Conservation (phyloP, 2,113 vertebrate species). For the Puntigrus tetrazona region DNA sequence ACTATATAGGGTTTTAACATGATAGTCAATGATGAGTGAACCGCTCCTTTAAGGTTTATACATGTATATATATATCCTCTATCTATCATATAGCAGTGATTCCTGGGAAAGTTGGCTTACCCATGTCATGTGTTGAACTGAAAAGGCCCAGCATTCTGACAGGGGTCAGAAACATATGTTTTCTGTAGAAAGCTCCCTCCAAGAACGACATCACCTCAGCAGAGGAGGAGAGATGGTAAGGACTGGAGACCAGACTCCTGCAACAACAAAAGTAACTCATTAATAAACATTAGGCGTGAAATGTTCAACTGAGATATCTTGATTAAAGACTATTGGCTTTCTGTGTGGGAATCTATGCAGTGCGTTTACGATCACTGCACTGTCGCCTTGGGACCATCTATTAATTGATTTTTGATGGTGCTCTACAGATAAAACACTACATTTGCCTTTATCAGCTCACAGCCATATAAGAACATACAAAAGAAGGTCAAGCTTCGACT, state of each 20-base stretch:
- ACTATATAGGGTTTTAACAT: no score
- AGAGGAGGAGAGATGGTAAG: constrained; percentile 71
- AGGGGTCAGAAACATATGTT: constrained; percentile 60
- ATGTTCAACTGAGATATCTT: not conserved
- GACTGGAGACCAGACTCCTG: constrained; percentile 74
- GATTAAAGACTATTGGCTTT: constrained; percentile 14
- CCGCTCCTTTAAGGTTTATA: no score
- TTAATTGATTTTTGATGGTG: constrained; percentile 43
- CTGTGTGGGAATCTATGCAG: not conserved
- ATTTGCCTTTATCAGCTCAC: not conserved
- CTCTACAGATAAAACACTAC: constrained; percentile 21
- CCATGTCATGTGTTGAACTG: constrained; percentile 64
- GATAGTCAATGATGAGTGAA: no score
- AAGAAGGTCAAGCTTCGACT: not conserved
- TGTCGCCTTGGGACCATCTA: not conserved
- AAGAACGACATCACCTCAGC: constrained; percentile 84
- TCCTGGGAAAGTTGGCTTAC: constrained; percentile 63
- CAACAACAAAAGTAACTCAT: constrained; percentile 4
- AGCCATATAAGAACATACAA: not conserved
- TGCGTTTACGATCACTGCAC: not conserved
- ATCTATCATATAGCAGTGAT: not conserved
- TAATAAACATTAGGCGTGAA: not conserved
- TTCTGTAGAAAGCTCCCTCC: constrained; percentile 70
- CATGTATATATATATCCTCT: not conserved
- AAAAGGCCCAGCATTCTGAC: constrained; percentile 83